A percentile compares a stretch with the other conserved stretches of the same genome.
Evolutionary conservation across 2,797 vertebrate species (phyloP).

Genomic region (Neosilurus mollespiculum): DNA sequence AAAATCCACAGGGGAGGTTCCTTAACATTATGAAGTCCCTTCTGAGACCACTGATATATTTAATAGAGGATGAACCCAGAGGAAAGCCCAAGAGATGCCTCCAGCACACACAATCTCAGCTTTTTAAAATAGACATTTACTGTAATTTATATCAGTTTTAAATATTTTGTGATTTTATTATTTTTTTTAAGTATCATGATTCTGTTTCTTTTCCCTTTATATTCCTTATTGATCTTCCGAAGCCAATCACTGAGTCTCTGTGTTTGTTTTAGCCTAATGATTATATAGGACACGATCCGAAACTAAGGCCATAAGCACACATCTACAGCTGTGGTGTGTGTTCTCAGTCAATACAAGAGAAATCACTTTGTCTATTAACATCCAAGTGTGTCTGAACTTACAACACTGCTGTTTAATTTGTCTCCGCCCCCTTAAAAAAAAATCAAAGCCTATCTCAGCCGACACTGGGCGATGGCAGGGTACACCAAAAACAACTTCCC

Average conservation of each 20-base stretch:
- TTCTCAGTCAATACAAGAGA: neutral
- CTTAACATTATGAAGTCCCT: conserved; percentile 44
- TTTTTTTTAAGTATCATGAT: neutral
- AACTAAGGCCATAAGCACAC: neutral
- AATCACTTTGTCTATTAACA: neutral
- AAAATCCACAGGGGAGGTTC: conserved; percentile 25
- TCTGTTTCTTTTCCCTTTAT: neutral
- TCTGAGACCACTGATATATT: conserved; percentile 45
- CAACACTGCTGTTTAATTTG: too few species aligned
- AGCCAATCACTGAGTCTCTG: neutral
- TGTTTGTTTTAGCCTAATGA: conserved; percentile 1
- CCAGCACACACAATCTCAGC: conserved; percentile 7
- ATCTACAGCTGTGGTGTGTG: neutral
- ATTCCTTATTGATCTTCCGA: neutral
- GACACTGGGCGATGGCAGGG: too few species aligned
- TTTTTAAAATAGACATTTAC: conserved; percentile 27
- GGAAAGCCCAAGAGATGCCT: conserved; percentile 5
- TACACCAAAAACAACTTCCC: too few species aligned
- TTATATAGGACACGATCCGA: neutral
- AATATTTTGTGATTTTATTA: neutral
- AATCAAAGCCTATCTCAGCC: too few species aligned
- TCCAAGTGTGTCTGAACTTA: neutral
- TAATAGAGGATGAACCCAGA: conserved; percentile 28
- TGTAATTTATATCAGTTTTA: neutral
- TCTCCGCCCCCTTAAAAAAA: too few species aligned